These are phyloP conservation scores for Hyperoplus lanceolatus DNA, from an alignment of 2,797 vertebrate species.

Conservation along the genomic window DNA sequence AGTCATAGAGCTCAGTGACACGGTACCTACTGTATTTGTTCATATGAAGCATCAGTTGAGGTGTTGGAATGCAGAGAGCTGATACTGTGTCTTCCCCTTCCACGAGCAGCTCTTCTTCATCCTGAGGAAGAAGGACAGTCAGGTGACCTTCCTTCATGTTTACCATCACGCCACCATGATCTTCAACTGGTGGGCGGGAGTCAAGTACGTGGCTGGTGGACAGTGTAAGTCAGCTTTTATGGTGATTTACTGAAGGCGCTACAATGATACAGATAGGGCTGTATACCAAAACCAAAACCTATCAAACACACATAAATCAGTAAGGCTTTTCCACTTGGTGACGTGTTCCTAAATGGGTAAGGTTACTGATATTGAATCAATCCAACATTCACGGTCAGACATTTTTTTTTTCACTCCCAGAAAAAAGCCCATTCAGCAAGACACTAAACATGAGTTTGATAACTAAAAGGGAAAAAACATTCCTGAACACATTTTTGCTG, in stretches of 20 bases:
- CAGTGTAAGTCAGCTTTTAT: constrained; percentile 88
- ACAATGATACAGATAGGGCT: too few relatives aligned
- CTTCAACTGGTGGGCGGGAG: constrained; percentile 96
- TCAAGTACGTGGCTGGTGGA: constrained; percentile 96
- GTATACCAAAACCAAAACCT: too few relatives aligned
- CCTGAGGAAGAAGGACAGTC: constrained; percentile 96
- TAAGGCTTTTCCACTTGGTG: too few relatives aligned
- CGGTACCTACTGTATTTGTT: constrained; percentile 58
- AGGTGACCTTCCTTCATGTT: constrained; percentile 96
- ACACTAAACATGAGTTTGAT: not conserved
- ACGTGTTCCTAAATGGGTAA: not conserved
- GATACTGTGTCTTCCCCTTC: not conserved
- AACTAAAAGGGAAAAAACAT: not conserved
- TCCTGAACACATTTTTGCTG: not conserved
- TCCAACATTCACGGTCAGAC: not conserved
- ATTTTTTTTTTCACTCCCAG: not conserved
- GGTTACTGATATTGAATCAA: not conserved
- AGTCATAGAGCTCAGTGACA: constrained; percentile 83
- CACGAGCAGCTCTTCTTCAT: constrained; percentile 93
- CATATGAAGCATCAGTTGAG: not conserved
- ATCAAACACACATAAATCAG: too few relatives aligned
- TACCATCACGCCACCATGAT: constrained; percentile 99
- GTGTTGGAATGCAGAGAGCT: not conserved
- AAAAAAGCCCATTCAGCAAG: not conserved
- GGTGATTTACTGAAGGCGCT: not conserved